Evolutionary conservation across 1,140 invertebrate genomes (phyloP), one percentile per base, ranked within the genome.

Genomic region (Diabrotica virgifera): DNA sequence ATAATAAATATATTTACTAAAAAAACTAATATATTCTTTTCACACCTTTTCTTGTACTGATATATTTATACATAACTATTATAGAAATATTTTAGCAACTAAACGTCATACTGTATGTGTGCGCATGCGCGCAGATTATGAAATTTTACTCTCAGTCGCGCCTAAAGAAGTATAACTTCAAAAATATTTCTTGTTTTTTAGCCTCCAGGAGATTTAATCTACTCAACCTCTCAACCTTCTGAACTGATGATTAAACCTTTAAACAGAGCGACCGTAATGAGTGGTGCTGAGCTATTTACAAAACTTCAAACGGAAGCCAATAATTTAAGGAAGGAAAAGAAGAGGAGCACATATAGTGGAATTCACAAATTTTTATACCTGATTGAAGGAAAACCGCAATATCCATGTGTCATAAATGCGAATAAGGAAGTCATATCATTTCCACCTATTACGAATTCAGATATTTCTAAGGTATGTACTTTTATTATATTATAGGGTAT

Each of bases 381-480:
- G 35, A 74, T 94, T 50, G 90, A 92, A 78, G 89, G 88, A 53
- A 90, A 91, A 76, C 75, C 82, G 6, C 69, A 85, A 10, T 93
- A 88, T 77, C 88, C 91, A 0, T 92, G 87, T 74, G 74, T 94
- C 36, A 64, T 87, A 59, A 88, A 91, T 77, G 75, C 79, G 8
- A 79, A 79, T 13, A 81, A 82, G 5, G 82, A 81, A 63, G 88
- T 91, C 1, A 87, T 94, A 67, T 93, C 91, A 14, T 90, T 94
- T 75, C 91, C 92, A 58, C 92, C 92, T 0, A 90, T 94, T 54
- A 93, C 91, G 11, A 94, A 94, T 77, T 86, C 88, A 70, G 89
- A 93, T 52, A 80, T 85, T 67, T 89, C 90, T 5, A 93, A 93
- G 81, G 88, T 89, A 79, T 73, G 24, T 4, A 24, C 1, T 24